Conservation (phyloP, 2,888 invertebrate species). For the Pandemis corylana region DNA sequence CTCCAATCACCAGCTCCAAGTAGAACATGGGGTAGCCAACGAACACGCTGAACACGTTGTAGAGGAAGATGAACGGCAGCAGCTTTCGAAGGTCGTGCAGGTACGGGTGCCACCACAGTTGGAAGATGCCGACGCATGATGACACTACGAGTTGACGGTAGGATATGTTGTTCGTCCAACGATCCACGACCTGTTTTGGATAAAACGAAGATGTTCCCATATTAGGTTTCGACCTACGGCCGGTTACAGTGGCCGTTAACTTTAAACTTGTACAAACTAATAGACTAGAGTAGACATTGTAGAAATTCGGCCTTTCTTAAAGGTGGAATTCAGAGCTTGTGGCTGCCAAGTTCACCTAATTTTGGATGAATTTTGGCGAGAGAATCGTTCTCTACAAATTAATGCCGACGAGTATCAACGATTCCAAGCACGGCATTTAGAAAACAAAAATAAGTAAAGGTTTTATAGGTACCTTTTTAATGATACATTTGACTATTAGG, state of each 20-base stretch:
- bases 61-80: constrained; percentile 73
- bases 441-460: too few relatives aligned
- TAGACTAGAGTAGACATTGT: too few relatives aligned
- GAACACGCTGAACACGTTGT: constrained; percentile 72
- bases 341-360: too few relatives aligned
- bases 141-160: constrained; percentile 75
- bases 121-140: constrained; percentile 71
- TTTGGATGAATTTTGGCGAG: too few relatives aligned
- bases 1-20: constrained; percentile 73
- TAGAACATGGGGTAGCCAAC: constrained; percentile 76
- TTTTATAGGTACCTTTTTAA: neutral
- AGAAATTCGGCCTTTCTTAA: too few relatives aligned
- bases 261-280: too few relatives aligned
- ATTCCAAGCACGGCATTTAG: too few relatives aligned
- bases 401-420: too few relatives aligned
- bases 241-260: too few relatives aligned
- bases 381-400: too few relatives aligned
- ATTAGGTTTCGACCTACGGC: too few relatives aligned
- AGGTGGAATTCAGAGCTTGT: too few relatives aligned
- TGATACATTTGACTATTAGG: neutral
- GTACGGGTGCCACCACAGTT: constrained; percentile 79
- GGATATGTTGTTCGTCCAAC: constrained; percentile 77
- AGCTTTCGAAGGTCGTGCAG: constrained; percentile 64
- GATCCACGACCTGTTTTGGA: constrained; percentile 60
- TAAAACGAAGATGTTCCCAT: neutral